Percentiles rank a stretch among this genome's conserved stretches.
These are phyloP conservation scores for Apotomis betuletana DNA, from an alignment of 2,888 invertebrate genomes.

Conservation along the genomic window DNA sequence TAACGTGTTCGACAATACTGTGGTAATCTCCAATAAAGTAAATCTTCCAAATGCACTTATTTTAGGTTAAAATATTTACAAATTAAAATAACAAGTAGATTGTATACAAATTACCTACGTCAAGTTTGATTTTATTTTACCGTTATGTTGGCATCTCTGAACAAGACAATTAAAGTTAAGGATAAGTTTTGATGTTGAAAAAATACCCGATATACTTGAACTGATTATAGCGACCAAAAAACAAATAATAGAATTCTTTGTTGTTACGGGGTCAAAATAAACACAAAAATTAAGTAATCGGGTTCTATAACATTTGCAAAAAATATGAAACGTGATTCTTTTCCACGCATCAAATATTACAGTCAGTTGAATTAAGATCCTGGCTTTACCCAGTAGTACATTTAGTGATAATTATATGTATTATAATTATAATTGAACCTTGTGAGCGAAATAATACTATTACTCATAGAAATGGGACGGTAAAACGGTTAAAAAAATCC, in stretches of 20 bases:
- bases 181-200: no score
- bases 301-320: no score
- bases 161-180: not conserved
- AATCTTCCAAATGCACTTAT: slow-evolving; percentile 47
- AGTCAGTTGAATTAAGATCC: no score
- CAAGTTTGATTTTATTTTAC: slow-evolving; percentile 26
- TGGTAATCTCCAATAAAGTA: slow-evolving; percentile 58
- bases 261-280: no score
- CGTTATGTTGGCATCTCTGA: slow-evolving; percentile 19
- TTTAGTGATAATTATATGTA: not conserved
- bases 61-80: slow-evolving; percentile 44
- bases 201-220: no score
- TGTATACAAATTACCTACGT: slow-evolving; percentile 31
- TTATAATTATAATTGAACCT: not conserved
- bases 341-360: no score
- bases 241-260: no score
- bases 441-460: not conserved
- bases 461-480: slow-evolving; percentile 43
- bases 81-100: slow-evolving; percentile 42
- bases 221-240: no score
- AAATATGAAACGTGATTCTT: no score
- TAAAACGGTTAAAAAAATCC: slow-evolving; percentile 47
- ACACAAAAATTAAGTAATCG: no score
- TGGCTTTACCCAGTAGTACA: not conserved
- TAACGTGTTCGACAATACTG: slow-evolving; percentile 68